phyloP scores from a whole-genome alignment of 1,140 invertebrate species.

The Euura lappo region DNA sequence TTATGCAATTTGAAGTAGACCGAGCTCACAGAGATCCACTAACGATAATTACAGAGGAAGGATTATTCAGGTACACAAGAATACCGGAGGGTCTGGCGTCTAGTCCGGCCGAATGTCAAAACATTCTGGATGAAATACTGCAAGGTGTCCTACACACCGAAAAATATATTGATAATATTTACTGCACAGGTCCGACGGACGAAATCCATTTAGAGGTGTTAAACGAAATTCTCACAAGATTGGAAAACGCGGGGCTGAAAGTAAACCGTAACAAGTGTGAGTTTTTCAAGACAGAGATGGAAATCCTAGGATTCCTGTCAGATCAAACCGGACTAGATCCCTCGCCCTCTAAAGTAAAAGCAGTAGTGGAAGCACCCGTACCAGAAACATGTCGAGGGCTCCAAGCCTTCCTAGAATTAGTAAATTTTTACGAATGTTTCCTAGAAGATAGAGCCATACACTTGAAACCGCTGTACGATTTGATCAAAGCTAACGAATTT shows the following conservation, averaged over 20 bases:
- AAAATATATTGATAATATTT: conserved; percentile 22
- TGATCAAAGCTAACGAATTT: conserved; percentile 17
- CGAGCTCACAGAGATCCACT: conserved; percentile 20
- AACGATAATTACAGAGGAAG: conserved; percentile 26
- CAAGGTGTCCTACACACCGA: conserved; percentile 14
- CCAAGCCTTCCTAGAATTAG: conserved; percentile 34
- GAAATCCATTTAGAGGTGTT: conserved; percentile 19
- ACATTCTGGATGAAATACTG: conserved; percentile 19
- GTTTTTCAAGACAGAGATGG: no score
- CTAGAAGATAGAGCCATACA: conserved; percentile 18
- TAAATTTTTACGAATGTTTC: conserved; percentile 37
- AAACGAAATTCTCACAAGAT: background rate
- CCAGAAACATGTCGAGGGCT: conserved; percentile 25
- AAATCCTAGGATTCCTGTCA: no score
- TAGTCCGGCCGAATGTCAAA: conserved; percentile 25
- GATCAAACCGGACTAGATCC: no score
- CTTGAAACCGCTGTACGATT: conserved; percentile 20
- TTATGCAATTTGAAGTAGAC: conserved; percentile 21
- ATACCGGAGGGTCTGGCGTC: conserved; percentile 42
- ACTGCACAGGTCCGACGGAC: conserved; percentile 1
- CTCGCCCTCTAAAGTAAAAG: no score
- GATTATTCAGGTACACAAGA: conserved; percentile 24
- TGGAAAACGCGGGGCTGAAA: conserved; percentile 11
- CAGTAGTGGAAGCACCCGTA: conserved; percentile 21
- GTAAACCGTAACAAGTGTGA: no score